phyloP scores from a whole-genome alignment of 2,797 vertebrate genomes.

The Schizopygopsis malacanthus region DNA sequence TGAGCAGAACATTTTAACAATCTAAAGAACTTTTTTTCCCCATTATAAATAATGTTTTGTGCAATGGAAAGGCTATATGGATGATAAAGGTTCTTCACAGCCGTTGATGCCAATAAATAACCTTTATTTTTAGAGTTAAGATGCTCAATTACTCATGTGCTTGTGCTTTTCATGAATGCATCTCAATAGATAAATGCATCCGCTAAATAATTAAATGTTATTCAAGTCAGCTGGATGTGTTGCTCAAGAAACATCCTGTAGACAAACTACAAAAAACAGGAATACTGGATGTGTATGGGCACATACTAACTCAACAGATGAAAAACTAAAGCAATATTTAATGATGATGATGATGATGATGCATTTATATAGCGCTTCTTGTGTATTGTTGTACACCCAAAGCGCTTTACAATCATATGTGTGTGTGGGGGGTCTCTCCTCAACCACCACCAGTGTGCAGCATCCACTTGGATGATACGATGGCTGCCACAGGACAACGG shows the following conservation, averaged over 20 bases:
- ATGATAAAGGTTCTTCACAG: background rate
- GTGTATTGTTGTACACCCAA: too few species aligned
- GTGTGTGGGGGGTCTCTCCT: too few species aligned
- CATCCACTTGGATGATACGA: too few species aligned
- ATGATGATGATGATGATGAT: too few species aligned
- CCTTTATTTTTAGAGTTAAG: background rate
- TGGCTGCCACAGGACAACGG: too few species aligned
- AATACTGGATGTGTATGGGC: background rate
- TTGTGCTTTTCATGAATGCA: background rate
- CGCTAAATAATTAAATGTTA: background rate
- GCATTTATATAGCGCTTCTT: too few species aligned
- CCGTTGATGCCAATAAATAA: background rate
- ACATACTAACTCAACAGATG: background rate
- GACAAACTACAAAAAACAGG: background rate
- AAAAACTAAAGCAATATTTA: background rate
- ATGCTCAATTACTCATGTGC: background rate
- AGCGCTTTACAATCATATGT: too few species aligned
- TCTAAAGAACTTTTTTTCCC: too few species aligned
- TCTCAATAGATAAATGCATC: background rate
- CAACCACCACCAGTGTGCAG: too few species aligned
- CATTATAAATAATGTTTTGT: too few species aligned
- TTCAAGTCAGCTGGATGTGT: background rate
- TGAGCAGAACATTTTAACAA: too few species aligned
- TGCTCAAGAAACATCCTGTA: too few species aligned
- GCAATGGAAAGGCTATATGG: background rate